Evolutionary conservation across 2,888 invertebrate genomes (phyloP).

Genomic region (Rhagium mordax): DNA sequence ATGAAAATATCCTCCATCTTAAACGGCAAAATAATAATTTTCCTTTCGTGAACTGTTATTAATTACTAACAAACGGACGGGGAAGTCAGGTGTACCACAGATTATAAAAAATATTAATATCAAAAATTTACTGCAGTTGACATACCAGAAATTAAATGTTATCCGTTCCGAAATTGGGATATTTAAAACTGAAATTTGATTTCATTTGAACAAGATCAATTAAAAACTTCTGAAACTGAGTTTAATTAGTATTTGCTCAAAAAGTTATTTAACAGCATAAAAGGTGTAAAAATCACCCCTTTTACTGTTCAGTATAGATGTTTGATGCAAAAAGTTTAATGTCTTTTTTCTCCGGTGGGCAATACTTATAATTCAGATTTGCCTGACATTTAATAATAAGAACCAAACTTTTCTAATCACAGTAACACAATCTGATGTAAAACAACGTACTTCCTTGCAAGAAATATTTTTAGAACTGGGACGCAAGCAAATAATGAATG

Average conservation of each 20-base stretch:
- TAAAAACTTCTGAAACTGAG: background rate
- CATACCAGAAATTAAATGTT: background rate
- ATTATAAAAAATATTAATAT: background rate
- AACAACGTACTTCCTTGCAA: too few relatives aligned
- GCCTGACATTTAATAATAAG: too few relatives aligned
- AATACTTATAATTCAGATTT: background rate
- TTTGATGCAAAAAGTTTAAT: background rate
- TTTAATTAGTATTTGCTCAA: background rate
- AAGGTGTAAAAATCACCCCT: background rate
- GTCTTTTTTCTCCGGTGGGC: background rate
- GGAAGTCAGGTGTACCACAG: too few relatives aligned
- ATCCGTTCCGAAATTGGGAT: background rate
- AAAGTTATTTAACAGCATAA: background rate
- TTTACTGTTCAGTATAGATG: background rate
- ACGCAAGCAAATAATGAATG: too few relatives aligned
- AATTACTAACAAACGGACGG: too few relatives aligned
- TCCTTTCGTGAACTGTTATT: too few relatives aligned
- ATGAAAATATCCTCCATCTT: too few relatives aligned
- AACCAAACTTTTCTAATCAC: too few relatives aligned
- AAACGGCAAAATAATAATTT: too few relatives aligned
- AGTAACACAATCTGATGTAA: too few relatives aligned
- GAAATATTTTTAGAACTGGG: too few relatives aligned
- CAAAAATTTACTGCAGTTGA: background rate
- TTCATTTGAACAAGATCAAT: background rate
- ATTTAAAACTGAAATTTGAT: background rate